These are phyloP conservation scores for Epicampocera succincta DNA, from an alignment of 2,888 invertebrate genomes.

Conservation along the genomic window DNA sequence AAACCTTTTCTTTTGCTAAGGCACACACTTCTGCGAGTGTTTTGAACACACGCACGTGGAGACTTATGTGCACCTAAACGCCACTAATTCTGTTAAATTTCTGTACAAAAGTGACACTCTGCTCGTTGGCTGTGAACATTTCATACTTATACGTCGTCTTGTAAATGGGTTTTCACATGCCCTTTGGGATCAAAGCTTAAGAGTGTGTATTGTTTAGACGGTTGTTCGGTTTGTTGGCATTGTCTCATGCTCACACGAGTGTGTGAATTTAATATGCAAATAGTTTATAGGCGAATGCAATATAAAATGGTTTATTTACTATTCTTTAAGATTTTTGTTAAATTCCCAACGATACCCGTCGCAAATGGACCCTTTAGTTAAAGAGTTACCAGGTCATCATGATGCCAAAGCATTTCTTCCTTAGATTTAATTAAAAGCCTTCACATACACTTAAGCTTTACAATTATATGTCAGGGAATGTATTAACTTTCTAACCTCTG, in stretches of 20 bases:
- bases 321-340: not conserved
- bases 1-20: not conserved
- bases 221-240: not conserved
- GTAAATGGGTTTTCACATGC: conserved; percentile 55
- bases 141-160: conserved; percentile 44
- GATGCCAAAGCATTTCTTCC: too few relatives aligned
- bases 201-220: conserved; percentile 36
- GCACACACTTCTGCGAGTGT: not conserved
- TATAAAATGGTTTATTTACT: not conserved
- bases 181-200: conserved; percentile 58
- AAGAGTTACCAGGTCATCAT: too few relatives aligned
- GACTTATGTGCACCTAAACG: not conserved
- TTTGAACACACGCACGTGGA: not conserved
- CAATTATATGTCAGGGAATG: too few relatives aligned
- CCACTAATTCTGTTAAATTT: conserved; percentile 27
- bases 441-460: too few relatives aligned
- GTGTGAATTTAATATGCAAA: not conserved
- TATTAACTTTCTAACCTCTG: too few relatives aligned
- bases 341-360: too few relatives aligned
- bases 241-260: not conserved
- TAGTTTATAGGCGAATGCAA: conserved; percentile 8
- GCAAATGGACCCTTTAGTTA: too few relatives aligned
- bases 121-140: conserved; percentile 20
- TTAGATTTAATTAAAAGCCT: too few relatives aligned
- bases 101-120: conserved; percentile 25